Percentiles rank a stretch among this genome's conserved stretches.
Evolutionary conservation across 2,797 vertebrate genomes (phyloP).

Genomic region (Podarcis siculus): DNA sequence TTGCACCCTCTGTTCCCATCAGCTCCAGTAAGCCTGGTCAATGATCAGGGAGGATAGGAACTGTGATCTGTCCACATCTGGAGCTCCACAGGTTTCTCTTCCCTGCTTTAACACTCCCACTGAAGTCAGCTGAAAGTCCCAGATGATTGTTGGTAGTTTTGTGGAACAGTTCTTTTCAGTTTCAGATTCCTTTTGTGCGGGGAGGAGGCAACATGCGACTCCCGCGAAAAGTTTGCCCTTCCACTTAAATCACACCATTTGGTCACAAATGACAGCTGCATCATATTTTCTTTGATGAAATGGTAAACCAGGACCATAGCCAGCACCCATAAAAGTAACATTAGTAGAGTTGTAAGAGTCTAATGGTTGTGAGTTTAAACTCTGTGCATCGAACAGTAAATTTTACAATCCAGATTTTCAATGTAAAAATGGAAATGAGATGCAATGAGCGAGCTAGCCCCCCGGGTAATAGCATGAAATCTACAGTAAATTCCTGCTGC

Average conservation of each 20-base stretch:
- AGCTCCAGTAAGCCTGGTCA: too few relatives aligned
- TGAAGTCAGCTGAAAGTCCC: too few relatives aligned
- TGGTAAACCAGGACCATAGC: slow-evolving; percentile 68
- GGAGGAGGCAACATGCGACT: slow-evolving; percentile 12
- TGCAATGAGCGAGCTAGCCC: slow-evolving; percentile 62
- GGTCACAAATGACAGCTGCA: slow-evolving; percentile 58
- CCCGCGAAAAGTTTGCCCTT: slow-evolving; percentile 30
- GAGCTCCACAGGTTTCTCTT: too few relatives aligned
- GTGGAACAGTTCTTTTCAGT: neutral
- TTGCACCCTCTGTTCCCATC: too few relatives aligned
- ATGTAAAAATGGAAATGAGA: slow-evolving; percentile 71
- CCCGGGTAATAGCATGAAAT: slow-evolving; percentile 57
- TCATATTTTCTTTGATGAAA: slow-evolving; percentile 69
- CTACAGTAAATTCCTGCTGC: slow-evolving; percentile 58
- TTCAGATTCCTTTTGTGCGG: neutral
- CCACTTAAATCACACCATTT: slow-evolving; percentile 63
- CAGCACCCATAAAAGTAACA: slow-evolving; percentile 71
- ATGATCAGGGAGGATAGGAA: too few relatives aligned
- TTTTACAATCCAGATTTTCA: slow-evolving; percentile 72
- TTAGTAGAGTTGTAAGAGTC: slow-evolving; percentile 71
- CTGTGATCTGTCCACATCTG: too few relatives aligned
- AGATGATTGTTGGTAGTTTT: neutral
- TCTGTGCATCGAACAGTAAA: slow-evolving; percentile 56
- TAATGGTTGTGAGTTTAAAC: slow-evolving; percentile 69
- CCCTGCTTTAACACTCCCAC: too few relatives aligned